A percentile compares a stretch with the other conserved stretches of the same genome.
phyloP scores from a whole-genome alignment of 2,888 invertebrate species.

The Cephus runcator region DNA sequence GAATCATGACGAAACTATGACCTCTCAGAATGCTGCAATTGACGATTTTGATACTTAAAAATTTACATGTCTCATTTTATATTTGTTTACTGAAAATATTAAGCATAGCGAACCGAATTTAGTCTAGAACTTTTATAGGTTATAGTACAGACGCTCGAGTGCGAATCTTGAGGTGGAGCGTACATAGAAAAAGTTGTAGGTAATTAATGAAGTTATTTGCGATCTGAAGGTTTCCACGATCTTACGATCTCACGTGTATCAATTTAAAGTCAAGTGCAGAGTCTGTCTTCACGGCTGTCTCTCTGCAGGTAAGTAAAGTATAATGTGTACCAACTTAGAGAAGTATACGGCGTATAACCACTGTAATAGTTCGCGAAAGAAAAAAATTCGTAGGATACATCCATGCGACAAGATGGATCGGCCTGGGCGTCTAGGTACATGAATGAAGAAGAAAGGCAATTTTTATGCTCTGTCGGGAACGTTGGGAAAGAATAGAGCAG shows the following conservation, averaged over 20 bases:
- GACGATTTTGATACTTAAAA: background rate
- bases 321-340: background rate
- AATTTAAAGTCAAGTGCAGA: background rate
- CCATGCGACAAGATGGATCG: conserved; percentile 33
- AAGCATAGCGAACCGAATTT: background rate
- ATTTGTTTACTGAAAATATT: background rate
- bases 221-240: background rate
- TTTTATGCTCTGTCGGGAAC: conserved; percentile 4
- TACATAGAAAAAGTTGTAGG: too few species aligned
- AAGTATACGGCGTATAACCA: background rate
- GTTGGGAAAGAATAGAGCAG: conserved; percentile 14
- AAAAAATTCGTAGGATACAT: conserved; percentile 26
- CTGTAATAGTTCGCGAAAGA: conserved; percentile 22
- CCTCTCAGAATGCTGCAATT: background rate
- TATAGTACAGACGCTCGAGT: background rate
- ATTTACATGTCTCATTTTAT: background rate
- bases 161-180: background rate
- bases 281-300: background rate
- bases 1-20: background rate
- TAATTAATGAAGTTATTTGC: background rate
- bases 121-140: background rate
- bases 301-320: background rate
- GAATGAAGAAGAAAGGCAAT: conserved; percentile 9
- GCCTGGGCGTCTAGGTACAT: conserved; percentile 7
- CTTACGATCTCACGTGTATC: background rate